Conservation (phyloP, 1,140 invertebrate genomes). For the Caenorhabditis tropicalis region DNA sequence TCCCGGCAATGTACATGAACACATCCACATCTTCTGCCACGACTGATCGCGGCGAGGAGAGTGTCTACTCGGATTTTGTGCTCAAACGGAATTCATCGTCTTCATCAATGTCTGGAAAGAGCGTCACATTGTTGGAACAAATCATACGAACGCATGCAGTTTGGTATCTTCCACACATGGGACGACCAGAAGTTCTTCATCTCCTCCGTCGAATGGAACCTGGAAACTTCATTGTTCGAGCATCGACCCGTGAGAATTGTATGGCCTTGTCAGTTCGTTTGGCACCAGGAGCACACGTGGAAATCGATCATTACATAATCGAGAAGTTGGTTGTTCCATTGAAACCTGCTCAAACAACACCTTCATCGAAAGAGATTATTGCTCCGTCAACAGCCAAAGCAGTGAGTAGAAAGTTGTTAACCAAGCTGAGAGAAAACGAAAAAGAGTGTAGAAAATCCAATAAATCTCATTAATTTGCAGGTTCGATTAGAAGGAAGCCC, state of each 20-base stretch:
- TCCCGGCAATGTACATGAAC: constrained; percentile 37
- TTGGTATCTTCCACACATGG: constrained; percentile 90
- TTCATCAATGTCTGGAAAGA: not conserved
- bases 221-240: constrained; percentile 83
- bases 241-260: constrained; percentile 88
- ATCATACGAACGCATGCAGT: constrained; percentile 89
- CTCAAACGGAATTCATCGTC: constrained; percentile 12
- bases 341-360: constrained; percentile 74
- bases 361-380: not conserved
- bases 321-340: constrained; percentile 78
- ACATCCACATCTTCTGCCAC: not conserved
- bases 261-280: constrained; percentile 91
- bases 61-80: constrained; percentile 31
- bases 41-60: constrained; percentile 13
- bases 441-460: not conserved
- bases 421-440: too few species aligned
- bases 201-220: constrained; percentile 84
- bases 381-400: not conserved
- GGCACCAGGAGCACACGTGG: constrained; percentile 83
- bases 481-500: constrained; percentile 89
- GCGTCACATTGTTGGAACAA: constrained; percentile 78
- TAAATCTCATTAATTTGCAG: constrained; percentile 14
- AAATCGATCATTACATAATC: constrained; percentile 94
- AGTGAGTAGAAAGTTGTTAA: not conserved
- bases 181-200: constrained; percentile 88